Conservation (phyloP, 2,888 invertebrate species). For the Dryocosmus kuriphilus region DNA sequence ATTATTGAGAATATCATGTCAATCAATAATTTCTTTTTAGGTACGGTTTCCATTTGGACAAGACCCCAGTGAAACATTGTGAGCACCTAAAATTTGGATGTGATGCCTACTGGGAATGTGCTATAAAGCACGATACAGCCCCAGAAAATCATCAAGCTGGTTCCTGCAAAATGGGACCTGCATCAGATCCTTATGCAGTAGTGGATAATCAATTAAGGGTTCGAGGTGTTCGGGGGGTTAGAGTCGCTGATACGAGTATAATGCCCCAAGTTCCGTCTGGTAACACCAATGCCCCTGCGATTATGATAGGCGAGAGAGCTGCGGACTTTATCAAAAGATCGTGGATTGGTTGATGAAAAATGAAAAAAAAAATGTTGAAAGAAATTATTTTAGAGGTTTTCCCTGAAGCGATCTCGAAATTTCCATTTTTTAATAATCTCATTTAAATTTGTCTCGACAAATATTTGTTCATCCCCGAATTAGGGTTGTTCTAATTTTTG, state of each 20-base stretch:
- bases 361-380: not conserved
- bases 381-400: not conserved
- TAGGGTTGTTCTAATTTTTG: too few species aligned
- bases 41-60: conserved; percentile 88
- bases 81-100: conserved; percentile 86
- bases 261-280: conserved; percentile 80
- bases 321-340: conserved; percentile 78
- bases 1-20: not conserved
- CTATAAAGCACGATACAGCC: conserved; percentile 80
- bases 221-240: conserved; percentile 78
- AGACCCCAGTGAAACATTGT: conserved; percentile 86
- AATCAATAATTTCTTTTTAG: conserved; percentile 73
- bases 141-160: conserved; percentile 84
- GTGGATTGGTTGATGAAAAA: conserved; percentile 70
- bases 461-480: not conserved
- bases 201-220: conserved; percentile 80
- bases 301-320: conserved; percentile 81
- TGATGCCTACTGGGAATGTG: conserved; percentile 83
- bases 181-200: conserved; percentile 80
- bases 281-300: conserved; percentile 80
- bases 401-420: not conserved
- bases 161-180: conserved; percentile 83
- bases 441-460: not conserved
- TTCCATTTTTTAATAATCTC: not conserved
- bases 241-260: conserved; percentile 81